Evolutionary conservation across 2,113 vertebrate species (phyloP), one percentile per base, ranked within the genome.

Genomic region (Amblyopsis rosae): DNA sequence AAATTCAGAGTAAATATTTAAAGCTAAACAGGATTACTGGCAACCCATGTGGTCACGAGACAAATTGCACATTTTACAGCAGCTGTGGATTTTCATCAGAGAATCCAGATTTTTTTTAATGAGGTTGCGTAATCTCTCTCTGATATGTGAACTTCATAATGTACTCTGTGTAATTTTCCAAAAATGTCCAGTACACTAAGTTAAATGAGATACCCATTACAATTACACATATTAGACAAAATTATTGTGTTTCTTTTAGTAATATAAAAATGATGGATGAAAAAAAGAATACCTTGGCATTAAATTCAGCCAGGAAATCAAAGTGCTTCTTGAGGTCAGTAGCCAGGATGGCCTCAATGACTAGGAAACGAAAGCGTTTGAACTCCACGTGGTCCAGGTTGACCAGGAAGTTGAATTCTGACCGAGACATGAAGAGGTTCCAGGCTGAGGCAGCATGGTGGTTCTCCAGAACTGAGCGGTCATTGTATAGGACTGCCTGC

Each of bases 291-390:
- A 99, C 98, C 96, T 99, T 99, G 77, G 96, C 92, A 8, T 99
- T 99, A 84, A 99, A 97, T 80, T 94, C 97, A 46, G 97, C 95
- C 9, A 99, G 91, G 6, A 99, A 99, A 87, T 99, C 98, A 55
- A 99, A 99, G 90, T 99, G 98, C 86, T 99, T 99, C 91, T 99
- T 99, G 61, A 99, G 91, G 82, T 99, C 98, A 0, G 98, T 99
- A 76, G 98, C 98, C 76, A 99, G 90, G 73, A 99, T 98, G 55
- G 98, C 98, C 90, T 99, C 98, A 3, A 99, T 99, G 77, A 99
- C 97, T 32, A 99, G 93, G 88, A 99, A 99, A 49, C 98, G 95
- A 80, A 99, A 99, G 69, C 98, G 95, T 75, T 99, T 99, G 89
- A 99, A 99, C 82, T 98, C 98, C 86, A 96, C 94, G 0, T 99